Evolutionary conservation across 2,888 invertebrate species (phyloP), one percentile per base, ranked within the genome.

Genomic region (Julus scanicus): DNA sequence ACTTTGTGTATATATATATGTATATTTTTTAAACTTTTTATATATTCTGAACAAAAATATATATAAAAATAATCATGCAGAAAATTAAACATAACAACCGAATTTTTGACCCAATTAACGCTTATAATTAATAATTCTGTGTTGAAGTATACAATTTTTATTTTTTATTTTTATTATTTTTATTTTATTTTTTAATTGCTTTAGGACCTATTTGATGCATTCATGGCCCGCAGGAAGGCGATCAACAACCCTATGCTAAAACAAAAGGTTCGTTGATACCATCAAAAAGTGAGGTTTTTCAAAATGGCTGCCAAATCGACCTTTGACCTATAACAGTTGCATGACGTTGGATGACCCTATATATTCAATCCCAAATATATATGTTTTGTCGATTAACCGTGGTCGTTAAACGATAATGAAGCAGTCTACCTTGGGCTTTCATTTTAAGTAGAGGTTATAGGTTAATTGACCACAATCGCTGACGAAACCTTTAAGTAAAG

Each of bases 151-250:
- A 71, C n/a, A n/a, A n/a, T n/a, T 71, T 84, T 84, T 40, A 40
- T 84, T 84, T 84, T 84, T 84, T 84, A 15, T 84, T 40, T 84
- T 84, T 40, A 40, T 40, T 84, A n/a, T 84, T 84, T 37, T 84
- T 84, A 84, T 84, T 84, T 84, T 40, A 84, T 84, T 84, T 84
- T 84, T 40, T 40, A n/a, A 48, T 17, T 84, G 84, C 40, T 84
- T 48, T 84, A 84, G 84, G 84, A 84, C 20, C 84, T 44, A 84
- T 44, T 44, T 84, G 84, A 48, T n/a, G 84, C 48, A 40, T 20
- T 84, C 40, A 44, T 84, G 84, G 84, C 84, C 84, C 84, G 84
- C 71, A 71, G 71, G 48, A 84, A 84, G 84, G 40, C 84, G 84
- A 44, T 48, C 48, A 13, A 84, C 84, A 44, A 13, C 84, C 84